Evolutionary conservation across 2,888 invertebrate species (phyloP).

Genomic region (Nomada fucata): DNA sequence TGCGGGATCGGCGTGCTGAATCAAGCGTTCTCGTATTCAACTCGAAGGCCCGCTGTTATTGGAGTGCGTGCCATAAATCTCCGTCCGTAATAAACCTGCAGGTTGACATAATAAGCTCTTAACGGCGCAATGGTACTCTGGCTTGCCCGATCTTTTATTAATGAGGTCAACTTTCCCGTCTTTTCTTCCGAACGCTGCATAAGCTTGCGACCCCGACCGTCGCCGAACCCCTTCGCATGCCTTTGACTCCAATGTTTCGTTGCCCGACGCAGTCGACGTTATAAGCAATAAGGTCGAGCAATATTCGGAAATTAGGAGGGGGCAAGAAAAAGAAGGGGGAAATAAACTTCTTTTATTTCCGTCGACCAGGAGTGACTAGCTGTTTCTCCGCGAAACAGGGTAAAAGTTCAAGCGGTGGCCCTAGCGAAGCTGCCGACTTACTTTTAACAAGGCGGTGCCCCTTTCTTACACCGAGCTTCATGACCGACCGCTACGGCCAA

Average conservation of each 20-base stretch:
- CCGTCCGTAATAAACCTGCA: constrained; percentile 20
- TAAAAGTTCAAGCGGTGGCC: constrained; percentile 51
- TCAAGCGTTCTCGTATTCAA: constrained; percentile 22
- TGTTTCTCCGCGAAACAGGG: neutral
- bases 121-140: constrained; percentile 41
- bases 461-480: constrained; percentile 20
- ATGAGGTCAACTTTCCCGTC: constrained; percentile 47
- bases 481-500: constrained; percentile 16
- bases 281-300: constrained; percentile 22
- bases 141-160: constrained; percentile 53
- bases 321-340: no score
- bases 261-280: constrained; percentile 10
- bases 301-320: neutral
- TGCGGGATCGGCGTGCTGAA: neutral
- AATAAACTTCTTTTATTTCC: neutral
- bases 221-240: no score
- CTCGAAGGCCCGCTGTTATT: constrained; percentile 17
- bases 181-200: neutral
- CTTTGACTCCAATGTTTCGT: neutral
- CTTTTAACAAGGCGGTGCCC: constrained; percentile 47
- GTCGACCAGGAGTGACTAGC: neutral
- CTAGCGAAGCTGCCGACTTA: constrained; percentile 46
- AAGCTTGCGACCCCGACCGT: neutral
- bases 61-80: constrained; percentile 48
- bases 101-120: constrained; percentile 56